Evolutionary conservation across 2,797 vertebrate species (phyloP), one percentile per base, ranked within the genome.

Genomic region (Sandelia bainsii): DNA sequence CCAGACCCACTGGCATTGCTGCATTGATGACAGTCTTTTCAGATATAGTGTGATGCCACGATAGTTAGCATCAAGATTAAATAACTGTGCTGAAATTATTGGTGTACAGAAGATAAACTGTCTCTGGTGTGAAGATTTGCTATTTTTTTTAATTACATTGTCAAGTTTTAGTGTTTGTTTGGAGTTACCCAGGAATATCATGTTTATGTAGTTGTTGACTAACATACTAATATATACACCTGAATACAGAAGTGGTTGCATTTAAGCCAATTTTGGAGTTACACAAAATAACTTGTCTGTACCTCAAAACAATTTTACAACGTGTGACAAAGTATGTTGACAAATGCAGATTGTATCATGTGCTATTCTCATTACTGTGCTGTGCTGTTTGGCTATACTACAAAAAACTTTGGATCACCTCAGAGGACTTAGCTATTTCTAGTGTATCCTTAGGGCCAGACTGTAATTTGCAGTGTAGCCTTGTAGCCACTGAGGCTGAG

Each of bases 351-450:
- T 29, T 13, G 25, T 3, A 40, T 14, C 48, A 34, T 59, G 34
- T 54, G 37, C 27, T 42, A 1, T n/a, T n/a, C 40, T 42, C 3
- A 6, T 65, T 17, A 39, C 54, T 77, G 52, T 54, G 72, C 48
- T 20, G 23, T 39, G 44, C 62, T 1, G 4, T 49, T 63, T 63
- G 58, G 23, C 60, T 52, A 8, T 17, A 20, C 19, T 12, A 54
- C 5, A 75, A 71, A 77, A 68, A 49, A 40, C 49, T 39, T 51
- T 59, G 60, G 25, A 58, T 72, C 52, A 45, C 32, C 57, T 62
- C 50, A 0, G 11, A 25, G 14, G 60, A 49, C 63, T 61, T 46
- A 19, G 65, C 66, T 81, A 83, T 83, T 86, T 82, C 61, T 32
- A 70, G 73, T 57, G 45, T 52, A 58, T 62, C 62, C 40, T 75